Conservation (phyloP, 2,888 invertebrate species). For the Ophion costatus region DNA sequence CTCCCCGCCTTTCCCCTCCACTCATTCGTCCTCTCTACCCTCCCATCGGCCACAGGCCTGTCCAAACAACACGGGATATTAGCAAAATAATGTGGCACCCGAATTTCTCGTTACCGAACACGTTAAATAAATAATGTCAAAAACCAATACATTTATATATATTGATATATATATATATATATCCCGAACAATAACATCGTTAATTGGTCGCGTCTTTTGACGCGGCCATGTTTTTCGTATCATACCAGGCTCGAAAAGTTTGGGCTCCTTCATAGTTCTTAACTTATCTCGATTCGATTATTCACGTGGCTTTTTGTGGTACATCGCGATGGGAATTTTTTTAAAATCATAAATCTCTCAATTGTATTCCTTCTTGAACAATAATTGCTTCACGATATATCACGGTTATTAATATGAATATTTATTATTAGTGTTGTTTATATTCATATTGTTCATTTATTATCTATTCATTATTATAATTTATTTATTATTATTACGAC, state of each 20-base stretch:
- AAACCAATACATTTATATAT: not conserved
- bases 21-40: not conserved
- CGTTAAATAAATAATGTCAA: slow-evolving; percentile 43
- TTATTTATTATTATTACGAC: no score
- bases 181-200: not conserved
- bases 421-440: no score
- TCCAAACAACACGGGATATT: slow-evolving; percentile 58
- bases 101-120: slow-evolving; percentile 45
- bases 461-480: no score
- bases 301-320: not conserved
- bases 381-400: no score
- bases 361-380: no score
- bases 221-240: not conserved
- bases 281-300: not conserved
- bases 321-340: not conserved
- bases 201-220: not conserved
- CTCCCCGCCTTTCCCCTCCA: not conserved
- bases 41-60: slow-evolving; percentile 25
- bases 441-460: no score
- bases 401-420: no score
- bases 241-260: not conserved
- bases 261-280: not conserved
- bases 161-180: no score
- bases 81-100: slow-evolving; percentile 46
- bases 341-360: not conserved